Evolutionary conservation across 2,888 invertebrate genomes (phyloP).

Genomic region (Lycophotia porphyrea): DNA sequence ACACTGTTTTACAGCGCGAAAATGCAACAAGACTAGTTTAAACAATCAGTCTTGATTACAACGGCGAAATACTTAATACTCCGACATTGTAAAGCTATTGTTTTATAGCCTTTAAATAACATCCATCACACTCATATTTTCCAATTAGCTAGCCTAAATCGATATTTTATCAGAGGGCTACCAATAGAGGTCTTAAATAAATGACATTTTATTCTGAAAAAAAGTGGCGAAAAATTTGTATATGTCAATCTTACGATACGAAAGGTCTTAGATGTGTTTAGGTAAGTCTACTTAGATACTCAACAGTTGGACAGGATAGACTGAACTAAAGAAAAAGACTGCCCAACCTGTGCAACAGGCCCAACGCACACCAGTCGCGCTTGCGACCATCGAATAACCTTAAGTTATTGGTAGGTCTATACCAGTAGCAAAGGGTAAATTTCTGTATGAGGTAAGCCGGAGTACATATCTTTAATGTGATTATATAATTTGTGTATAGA

Average conservation of each 20-base stretch:
- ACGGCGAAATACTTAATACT: constrained; percentile 68
- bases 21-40: constrained; percentile 70
- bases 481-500: no score
- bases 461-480: no score
- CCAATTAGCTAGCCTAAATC: background rate
- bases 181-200: no score
- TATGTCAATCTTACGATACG: no score
- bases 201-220: no score
- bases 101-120: background rate
- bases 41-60: constrained; percentile 70
- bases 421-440: no score
- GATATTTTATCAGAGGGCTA: no score
- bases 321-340: background rate
- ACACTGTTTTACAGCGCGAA: constrained; percentile 73
- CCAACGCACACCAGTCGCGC: background rate
- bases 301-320: background rate
- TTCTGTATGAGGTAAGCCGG: no score
- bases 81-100: constrained; percentile 10
- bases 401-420: background rate
- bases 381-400: background rate
- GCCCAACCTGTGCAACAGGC: background rate
- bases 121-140: background rate
- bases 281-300: no score
- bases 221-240: no score
- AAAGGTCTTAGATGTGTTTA: no score